Base-by-base conservation (phyloP, 2,888 invertebrate species). In the Polymixis flavicincta region DNA sequence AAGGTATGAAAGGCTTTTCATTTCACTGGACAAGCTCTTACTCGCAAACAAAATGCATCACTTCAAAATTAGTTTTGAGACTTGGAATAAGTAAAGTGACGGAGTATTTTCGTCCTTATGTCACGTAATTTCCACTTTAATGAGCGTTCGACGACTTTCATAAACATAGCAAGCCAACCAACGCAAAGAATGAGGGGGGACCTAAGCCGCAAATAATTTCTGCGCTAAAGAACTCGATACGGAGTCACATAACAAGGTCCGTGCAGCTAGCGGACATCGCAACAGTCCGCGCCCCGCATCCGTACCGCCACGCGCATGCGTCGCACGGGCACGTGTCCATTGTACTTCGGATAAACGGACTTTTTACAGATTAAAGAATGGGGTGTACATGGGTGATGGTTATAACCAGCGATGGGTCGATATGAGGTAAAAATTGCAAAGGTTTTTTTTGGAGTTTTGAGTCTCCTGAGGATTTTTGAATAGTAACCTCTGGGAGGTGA, bases 241-340 rank as follows among this genome's bases (percentile, higher is more conserved):
- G 63, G 61, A 73, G 80, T 76, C 76, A 76, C 70, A 72, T 61
- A 81, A 81, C 63, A 45, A 70, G 81, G 64, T 60, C 76, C 59
- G 54, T 65, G 64, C 61, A 42, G 59, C 63, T 57, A 71, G 55
- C 68, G 79, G 78, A 75, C 74, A 73, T 73, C 75, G 86, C 87
- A 85, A 86, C 86, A 87, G 78, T 77, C 80, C 79, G 76, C 80
- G 69, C 77, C 77, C 83, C 81, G 72, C 71, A 37, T 48, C 55
- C 48, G 69, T 65, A 60, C 14, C 19, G 37, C 37, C 19, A 48
- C 70, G 78, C 85, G 87, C 87, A 80, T 85, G 87, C 87, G 87
- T 66, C n/a, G n/a, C 11, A 8, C 2, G 0, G 50, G 55, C 14
- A n/a, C 55, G 81, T 75, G 68, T 63, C 45, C 89, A 71, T 77